phyloP scores from a whole-genome alignment of 2,113 vertebrate species.

The Chinchilla lanigera region DNA sequence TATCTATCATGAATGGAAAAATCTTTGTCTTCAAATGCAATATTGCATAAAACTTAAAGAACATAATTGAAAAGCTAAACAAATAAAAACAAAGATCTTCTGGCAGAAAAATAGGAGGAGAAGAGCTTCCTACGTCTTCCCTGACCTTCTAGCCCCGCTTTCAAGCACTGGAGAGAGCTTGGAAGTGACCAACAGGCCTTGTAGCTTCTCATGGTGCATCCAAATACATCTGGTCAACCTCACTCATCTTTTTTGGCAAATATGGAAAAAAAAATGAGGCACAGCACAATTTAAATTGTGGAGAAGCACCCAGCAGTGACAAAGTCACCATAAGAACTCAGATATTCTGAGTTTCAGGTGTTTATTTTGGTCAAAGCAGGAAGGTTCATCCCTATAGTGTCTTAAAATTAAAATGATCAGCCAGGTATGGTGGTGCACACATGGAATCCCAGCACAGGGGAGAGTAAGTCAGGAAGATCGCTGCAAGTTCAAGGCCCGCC shows the following conservation, averaged over 20 bases:
- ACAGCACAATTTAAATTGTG: not conserved
- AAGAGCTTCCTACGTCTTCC: no score
- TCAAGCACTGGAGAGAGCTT: no score
- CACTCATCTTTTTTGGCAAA: not conserved
- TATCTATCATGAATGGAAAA: not conserved
- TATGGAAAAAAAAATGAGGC: not conserved
- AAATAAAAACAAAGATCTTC: not conserved
- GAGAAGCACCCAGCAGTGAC: not conserved
- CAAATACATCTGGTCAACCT: not conserved
- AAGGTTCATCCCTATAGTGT: not conserved
- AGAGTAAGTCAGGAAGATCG: not conserved
- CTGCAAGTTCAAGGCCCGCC: not conserved
- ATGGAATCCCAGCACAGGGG: not conserved
- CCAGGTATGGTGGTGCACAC: not conserved
- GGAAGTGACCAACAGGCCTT: not conserved
- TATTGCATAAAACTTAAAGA: not conserved
- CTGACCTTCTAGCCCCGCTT: not conserved
- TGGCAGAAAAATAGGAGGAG: not conserved
- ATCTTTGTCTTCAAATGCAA: constrained; percentile 32
- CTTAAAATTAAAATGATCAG: not conserved
- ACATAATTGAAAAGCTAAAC: not conserved
- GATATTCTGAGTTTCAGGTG: not conserved
- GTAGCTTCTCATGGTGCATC: not conserved
- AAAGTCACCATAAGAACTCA: not conserved
- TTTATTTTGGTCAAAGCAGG: constrained; percentile 12